Percentiles rank a stretch among this genome's conserved stretches.
Evolutionary conservation across 2,888 invertebrate genomes (phyloP).

Genomic region (Opisthograptis luteolata): DNA sequence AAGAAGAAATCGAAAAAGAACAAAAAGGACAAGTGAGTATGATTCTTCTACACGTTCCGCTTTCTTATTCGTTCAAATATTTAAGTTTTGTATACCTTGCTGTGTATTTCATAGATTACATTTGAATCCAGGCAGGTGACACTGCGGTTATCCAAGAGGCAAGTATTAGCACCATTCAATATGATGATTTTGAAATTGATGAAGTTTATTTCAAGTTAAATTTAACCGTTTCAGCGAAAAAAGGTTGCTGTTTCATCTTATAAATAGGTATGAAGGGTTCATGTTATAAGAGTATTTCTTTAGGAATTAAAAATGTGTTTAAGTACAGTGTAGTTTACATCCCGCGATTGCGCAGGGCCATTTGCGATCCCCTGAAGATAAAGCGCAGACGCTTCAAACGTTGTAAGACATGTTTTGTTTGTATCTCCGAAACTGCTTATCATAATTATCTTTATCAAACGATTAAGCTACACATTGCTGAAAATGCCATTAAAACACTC

Average conservation of each 20-base stretch:
- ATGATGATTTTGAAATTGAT: constrained; percentile 9
- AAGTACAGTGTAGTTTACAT: too few relatives aligned
- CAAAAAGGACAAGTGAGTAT: constrained; percentile 89
- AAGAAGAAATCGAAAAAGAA: constrained; percentile 92
- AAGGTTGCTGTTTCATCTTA: constrained; percentile 72
- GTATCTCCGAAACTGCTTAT: too few relatives aligned
- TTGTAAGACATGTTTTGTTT: too few relatives aligned
- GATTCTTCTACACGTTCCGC: constrained; percentile 14
- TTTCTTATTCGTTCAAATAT: constrained; percentile 30
- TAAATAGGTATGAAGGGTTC: constrained; percentile 67
- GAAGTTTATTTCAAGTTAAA: constrained; percentile 18
- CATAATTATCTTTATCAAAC: too few relatives aligned
- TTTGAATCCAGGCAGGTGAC: constrained; percentile 76
- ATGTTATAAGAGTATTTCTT: constrained; percentile 9
- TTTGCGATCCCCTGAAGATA: too few relatives aligned
- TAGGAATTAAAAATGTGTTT: background rate
- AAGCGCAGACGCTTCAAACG: too few relatives aligned
- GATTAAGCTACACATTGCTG: too few relatives aligned
- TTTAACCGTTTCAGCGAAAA: constrained; percentile 73
- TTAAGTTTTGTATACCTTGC: constrained; percentile 29
- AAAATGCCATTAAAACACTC: too few relatives aligned
- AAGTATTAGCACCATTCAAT: constrained; percentile 54
- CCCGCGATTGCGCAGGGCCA: too few relatives aligned
- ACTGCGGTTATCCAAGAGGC: constrained; percentile 73
- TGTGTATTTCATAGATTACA: constrained; percentile 54